Evolutionary conservation across 1,140 invertebrate genomes (phyloP).

Genomic region (Drosophila cardini): DNA sequence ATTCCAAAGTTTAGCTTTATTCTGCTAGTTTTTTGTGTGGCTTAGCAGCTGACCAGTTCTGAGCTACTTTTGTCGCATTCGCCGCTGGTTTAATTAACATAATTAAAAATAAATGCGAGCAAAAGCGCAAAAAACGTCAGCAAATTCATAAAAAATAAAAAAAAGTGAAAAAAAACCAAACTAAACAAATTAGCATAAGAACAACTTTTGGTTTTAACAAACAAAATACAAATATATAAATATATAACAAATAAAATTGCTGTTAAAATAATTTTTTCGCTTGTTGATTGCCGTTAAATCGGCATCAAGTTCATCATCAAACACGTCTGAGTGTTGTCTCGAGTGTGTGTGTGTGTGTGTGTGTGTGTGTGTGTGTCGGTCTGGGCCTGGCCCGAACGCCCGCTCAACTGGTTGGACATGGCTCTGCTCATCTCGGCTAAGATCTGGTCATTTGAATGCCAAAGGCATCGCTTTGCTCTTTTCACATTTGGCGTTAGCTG

Average conservation of each 20-base stretch:
- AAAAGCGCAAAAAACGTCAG: constrained; percentile 42
- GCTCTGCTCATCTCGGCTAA: constrained; percentile 19
- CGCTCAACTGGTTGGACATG: constrained; percentile 49
- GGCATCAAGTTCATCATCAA: constrained; percentile 79
- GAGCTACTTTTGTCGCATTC: constrained; percentile 36
- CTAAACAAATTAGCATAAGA: constrained; percentile 69
- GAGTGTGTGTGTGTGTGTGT: neutral
- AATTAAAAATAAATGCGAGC: constrained; percentile 79
- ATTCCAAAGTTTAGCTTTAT: no score
- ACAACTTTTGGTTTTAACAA: constrained; percentile 73
- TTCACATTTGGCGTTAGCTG: constrained; percentile 57
- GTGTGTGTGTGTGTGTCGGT: constrained; percentile 12
- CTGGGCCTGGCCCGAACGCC: constrained; percentile 43
- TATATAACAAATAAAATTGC: constrained; percentile 12
- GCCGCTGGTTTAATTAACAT: constrained; percentile 69
- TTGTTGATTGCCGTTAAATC: constrained; percentile 55
- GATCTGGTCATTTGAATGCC: constrained; percentile 77
- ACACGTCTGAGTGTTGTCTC: constrained; percentile 49
- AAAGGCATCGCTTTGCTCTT: constrained; percentile 75
- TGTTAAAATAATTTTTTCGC: constrained; percentile 27
- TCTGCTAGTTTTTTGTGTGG: neutral
- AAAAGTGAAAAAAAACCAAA: constrained; percentile 24
- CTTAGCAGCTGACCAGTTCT: constrained; percentile 34
- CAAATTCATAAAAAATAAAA: constrained; percentile 10
- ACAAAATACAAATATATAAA: constrained; percentile 6